Evolutionary conservation across 2,797 vertebrate genomes (phyloP).

Genomic region (Phyllotis vaccarum): DNA sequence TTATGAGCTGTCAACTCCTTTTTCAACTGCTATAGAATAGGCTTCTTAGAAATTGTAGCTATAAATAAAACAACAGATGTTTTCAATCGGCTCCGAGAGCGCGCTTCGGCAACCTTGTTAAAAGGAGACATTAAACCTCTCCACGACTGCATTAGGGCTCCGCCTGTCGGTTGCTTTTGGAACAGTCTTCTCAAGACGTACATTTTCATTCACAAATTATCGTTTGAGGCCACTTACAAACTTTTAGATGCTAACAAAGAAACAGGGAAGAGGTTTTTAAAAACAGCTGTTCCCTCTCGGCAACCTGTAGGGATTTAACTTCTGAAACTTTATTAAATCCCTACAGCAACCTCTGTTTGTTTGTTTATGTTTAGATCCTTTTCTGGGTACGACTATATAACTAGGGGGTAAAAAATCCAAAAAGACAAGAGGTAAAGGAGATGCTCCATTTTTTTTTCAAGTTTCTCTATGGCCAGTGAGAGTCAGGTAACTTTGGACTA

Average conservation of each 20-base stretch:
- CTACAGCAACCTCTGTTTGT: too few relatives aligned
- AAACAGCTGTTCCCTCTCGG: not conserved
- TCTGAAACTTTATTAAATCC: too few relatives aligned
- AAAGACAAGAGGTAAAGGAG: not conserved
- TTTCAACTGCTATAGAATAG: constrained; percentile 89
- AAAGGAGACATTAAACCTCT: constrained; percentile 70
- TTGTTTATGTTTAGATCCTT: not conserved
- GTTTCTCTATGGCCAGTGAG: not conserved
- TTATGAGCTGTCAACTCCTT: constrained; percentile 89
- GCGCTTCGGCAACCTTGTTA: constrained; percentile 79
- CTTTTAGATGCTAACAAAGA: not conserved
- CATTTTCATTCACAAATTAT: constrained; percentile 47
- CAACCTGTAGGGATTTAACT: too few relatives aligned
- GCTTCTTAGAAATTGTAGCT: constrained; percentile 90
- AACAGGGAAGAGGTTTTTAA: not conserved
- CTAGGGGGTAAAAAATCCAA: not conserved
- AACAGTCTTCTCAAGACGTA: constrained; percentile 45
- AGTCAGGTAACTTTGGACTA: not conserved
- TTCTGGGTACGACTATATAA: not conserved
- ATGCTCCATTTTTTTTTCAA: too few relatives aligned
- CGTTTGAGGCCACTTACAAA: constrained; percentile 30
- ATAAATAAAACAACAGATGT: constrained; percentile 92
- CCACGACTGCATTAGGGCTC: constrained; percentile 78
- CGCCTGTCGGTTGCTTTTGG: constrained; percentile 81
- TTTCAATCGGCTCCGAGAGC: constrained; percentile 87